phyloP scores from a whole-genome alignment of 2,888 invertebrate genomes.

The Diogma glabrata region DNA sequence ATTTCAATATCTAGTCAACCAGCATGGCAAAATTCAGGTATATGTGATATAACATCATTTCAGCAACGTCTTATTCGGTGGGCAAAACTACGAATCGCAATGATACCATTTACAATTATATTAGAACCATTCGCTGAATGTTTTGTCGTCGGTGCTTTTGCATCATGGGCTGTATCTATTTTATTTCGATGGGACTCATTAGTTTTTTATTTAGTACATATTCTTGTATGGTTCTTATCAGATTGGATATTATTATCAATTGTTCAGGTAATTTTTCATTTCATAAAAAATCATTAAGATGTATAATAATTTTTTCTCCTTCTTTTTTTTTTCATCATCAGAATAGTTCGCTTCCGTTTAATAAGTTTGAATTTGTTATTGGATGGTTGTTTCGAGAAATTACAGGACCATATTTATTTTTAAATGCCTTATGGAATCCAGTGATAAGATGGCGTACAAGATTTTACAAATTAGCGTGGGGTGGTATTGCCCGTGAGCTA shows the following conservation, averaged over 20 bases:
- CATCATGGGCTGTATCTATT: conserved; percentile 74
- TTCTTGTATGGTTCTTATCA: conserved; percentile 87
- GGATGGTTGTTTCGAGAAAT: conserved; percentile 92
- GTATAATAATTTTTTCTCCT: conserved; percentile 9
- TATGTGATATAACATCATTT: conserved; percentile 73
- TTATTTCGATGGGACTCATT: conserved; percentile 82
- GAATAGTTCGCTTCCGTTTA: conserved; percentile 87
- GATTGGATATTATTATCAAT: conserved; percentile 88
- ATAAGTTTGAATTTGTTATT: conserved; percentile 85
- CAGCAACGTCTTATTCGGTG: conserved; percentile 79
- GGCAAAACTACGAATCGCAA: conserved; percentile 90
- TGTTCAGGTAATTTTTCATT: conserved; percentile 50
- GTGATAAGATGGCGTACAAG: conserved; percentile 90
- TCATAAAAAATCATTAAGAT: neutral
- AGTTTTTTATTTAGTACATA: conserved; percentile 85
- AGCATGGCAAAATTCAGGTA: conserved; percentile 90
- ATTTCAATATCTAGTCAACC: conserved; percentile 86
- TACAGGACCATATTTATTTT: conserved; percentile 78
- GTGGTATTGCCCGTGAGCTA: conserved; percentile 85
- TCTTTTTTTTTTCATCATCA: conserved; percentile 34
- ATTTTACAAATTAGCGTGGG: conserved; percentile 87
- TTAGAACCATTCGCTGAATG: conserved; percentile 95
- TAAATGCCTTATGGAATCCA: conserved; percentile 76
- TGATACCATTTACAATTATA: conserved; percentile 84
- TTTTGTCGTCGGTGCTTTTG: conserved; percentile 81